These are phyloP conservation scores for Esperia sulphurella DNA, from an alignment of 2,888 invertebrate genomes.

Conservation along the genomic window DNA sequence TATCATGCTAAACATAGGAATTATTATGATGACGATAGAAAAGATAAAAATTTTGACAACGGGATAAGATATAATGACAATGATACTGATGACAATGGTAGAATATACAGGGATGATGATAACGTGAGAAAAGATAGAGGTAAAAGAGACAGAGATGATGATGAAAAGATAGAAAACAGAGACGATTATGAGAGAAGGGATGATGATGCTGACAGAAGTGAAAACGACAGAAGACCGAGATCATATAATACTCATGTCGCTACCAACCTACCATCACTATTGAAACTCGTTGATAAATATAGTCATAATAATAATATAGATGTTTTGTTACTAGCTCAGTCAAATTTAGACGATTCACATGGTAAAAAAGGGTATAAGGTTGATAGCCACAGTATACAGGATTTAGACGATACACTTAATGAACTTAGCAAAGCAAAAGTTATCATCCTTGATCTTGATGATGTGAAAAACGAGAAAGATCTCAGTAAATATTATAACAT, in stretches of 20 bases:
- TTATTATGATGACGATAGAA: too few species aligned
- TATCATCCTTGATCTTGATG: conserved; percentile 3
- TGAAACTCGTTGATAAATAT: background rate
- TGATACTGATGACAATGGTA: background rate
- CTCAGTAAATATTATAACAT: background rate
- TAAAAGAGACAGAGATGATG: background rate
- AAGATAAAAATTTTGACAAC: background rate
- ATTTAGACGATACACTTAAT: background rate
- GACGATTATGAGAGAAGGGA: too few species aligned
- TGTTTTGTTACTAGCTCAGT: background rate
- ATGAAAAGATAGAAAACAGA: too few species aligned
- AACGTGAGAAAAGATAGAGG: background rate
- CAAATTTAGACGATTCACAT: background rate
- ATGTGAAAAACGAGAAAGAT: background rate
- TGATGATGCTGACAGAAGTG: background rate
- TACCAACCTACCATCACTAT: background rate
- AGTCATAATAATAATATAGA: background rate
- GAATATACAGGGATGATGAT: background rate
- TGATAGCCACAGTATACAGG: background rate
- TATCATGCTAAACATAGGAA: too few species aligned
- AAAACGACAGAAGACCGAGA: background rate
- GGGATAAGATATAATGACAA: background rate
- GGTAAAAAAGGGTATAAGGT: background rate
- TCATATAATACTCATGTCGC: too few species aligned
- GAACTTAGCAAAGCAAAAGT: conserved; percentile 13